Base-by-base conservation (phyloP, 2,113 vertebrate genomes). In the Malurus cyaneus region DNA sequence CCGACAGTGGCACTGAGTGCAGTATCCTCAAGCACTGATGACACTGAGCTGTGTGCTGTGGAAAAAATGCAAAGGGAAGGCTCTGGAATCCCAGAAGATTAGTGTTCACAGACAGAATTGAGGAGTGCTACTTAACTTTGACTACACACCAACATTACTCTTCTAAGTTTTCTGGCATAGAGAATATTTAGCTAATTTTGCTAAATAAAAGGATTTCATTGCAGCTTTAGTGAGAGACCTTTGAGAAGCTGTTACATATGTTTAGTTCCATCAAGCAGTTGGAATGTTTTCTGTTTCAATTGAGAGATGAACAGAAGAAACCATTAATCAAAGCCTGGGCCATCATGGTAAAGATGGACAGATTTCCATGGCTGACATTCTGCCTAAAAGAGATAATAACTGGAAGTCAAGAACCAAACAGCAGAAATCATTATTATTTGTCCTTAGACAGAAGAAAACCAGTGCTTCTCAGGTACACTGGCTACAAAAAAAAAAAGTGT, bases 31-130 rank as follows among this genome's bases (percentile, higher is more conserved):
- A 41, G 19, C 6, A 0, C 19, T 67, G 61, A 14, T 52, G 23
- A 17, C 52, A 46, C 46, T 19, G 61, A 52, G 52, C 32, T 46
- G n/a, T 14, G 69, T 0, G 0, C 13, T 29, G 28, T 0, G 0
- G 12, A 46, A 18, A 24, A n/a, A 72, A 52, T 0, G 0, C 16
- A 6, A 14, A n/a, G 13, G n/a, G n/a, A n/a, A 67, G 11, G 19
- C 39, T 39, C 39, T 39, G 39, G 39, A 39, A 39, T 69, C 56
- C 17, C 46, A 82, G 62, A 72, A 80, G 11, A 49, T 74, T 46
- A 39, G 14, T 52, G 29, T 88, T 93, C 57, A 14, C 19, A 36
- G 14, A 57, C 17, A 62, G 23, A 72, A 57, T 73, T 88, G 2
- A 6, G 12, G 49, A 34, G 12, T 18, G 19, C 34, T 92, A 9